Percentiles rank a stretch among this genome's conserved stretches.
These are phyloP conservation scores for Dendrolimus kikuchii DNA, from an alignment of 1,140 invertebrate genomes.

Conservation along the genomic window DNA sequence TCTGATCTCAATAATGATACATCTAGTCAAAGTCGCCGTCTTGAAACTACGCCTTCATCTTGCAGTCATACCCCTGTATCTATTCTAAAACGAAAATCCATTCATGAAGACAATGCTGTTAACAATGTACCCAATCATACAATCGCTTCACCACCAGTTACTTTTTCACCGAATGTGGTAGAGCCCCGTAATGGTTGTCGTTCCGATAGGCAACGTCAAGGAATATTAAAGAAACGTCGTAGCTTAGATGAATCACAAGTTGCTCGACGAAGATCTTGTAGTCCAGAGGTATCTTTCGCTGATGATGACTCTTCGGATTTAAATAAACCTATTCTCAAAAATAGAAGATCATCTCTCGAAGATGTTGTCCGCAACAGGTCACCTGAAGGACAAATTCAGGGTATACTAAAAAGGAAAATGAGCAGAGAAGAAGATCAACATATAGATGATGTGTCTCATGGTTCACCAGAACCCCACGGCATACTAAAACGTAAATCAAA, in stretches of 20 bases:
- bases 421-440: conserved; percentile 63
- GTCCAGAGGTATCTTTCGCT: conserved; percentile 77
- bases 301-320: conserved; percentile 73
- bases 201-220: conserved; percentile 76
- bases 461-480: conserved; percentile 79
- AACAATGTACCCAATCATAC: conserved; percentile 71
- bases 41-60: conserved; percentile 48
- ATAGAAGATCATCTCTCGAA: conserved; percentile 79
- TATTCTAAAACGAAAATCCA: conserved; percentile 84
- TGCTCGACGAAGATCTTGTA: conserved; percentile 77
- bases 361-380: conserved; percentile 75
- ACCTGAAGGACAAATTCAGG: conserved; percentile 71
- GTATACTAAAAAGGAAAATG: conserved; percentile 68
- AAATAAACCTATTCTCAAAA: conserved; percentile 78
- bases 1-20: conserved; percentile 66
- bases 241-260: conserved; percentile 85
- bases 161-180: conserved; percentile 79
- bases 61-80: conserved; percentile 76
- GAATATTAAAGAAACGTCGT: conserved; percentile 85
- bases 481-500: conserved; percentile 83
- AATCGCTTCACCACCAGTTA: conserved; percentile 77
- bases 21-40: conserved; percentile 64
- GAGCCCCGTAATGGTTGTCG: conserved; percentile 70
- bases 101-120: conserved; percentile 74
- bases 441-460: conserved; percentile 68